Evolutionary conservation across 2,888 invertebrate genomes (phyloP).

Genomic region (Lamellibrachia satsuma): DNA sequence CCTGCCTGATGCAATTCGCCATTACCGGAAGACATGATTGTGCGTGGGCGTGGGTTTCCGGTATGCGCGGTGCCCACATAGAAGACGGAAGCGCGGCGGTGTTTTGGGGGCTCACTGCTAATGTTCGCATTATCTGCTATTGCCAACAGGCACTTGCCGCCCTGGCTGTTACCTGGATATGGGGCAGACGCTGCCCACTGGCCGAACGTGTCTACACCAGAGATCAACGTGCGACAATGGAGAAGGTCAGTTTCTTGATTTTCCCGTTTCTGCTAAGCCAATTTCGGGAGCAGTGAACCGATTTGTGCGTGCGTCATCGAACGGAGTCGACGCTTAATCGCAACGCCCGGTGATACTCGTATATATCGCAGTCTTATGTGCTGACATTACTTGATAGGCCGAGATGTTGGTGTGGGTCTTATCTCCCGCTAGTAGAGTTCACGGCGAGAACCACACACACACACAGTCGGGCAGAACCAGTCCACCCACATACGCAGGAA

Average conservation of each 20-base stretch:
- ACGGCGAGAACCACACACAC: not conserved
- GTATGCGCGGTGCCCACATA: not conserved
- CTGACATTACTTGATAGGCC: not conserved
- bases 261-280: not conserved
- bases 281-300: not conserved
- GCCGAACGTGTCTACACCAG: slow-evolving; percentile 31
- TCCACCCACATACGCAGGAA: not conserved
- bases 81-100: slow-evolving; percentile 13
- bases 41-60: not conserved
- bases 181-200: slow-evolving; percentile 41
- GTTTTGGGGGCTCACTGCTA: slow-evolving; percentile 17
- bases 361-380: not conserved
- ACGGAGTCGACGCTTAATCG: not conserved
- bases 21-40: not conserved
- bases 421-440: not conserved
- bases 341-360: not conserved
- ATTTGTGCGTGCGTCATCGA: not conserved
- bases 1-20: not conserved
- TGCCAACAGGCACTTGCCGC: slow-evolving; percentile 43
- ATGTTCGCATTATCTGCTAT: slow-evolving; percentile 37
- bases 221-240: not conserved
- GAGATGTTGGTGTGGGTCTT: not conserved
- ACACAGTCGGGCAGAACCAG: not conserved
- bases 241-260: not conserved
- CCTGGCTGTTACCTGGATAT: slow-evolving; percentile 45